phyloP scores from a whole-genome alignment of 2,797 vertebrate species.

The Leuciscus waleckii region DNA sequence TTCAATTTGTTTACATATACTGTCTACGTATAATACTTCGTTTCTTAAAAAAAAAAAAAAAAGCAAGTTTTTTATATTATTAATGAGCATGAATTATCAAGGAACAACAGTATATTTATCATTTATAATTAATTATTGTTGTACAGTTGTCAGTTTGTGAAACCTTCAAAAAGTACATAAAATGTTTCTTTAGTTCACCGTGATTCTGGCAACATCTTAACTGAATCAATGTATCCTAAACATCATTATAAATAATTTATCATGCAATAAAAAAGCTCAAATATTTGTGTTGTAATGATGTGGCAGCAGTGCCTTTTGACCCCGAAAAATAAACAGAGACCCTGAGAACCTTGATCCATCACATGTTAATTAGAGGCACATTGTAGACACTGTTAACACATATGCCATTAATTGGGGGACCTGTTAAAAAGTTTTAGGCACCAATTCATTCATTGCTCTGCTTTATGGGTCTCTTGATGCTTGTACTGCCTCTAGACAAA shows the following conservation, averaged over 20 bases:
- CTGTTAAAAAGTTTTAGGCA: conserved; percentile 42
- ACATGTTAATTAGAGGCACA: conserved; percentile 72
- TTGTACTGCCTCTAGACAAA: background rate
- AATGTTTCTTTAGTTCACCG: background rate
- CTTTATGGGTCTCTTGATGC: conserved; percentile 6
- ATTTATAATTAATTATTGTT: background rate
- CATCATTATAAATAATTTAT: conserved; percentile 37
- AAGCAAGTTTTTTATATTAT: too few species aligned
- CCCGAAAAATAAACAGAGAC: conserved; percentile 57
- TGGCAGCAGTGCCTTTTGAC: conserved; percentile 67
- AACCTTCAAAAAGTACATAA: background rate
- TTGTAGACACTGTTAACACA: conserved; percentile 63
- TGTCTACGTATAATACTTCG: background rate
- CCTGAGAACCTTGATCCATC: conserved; percentile 70
- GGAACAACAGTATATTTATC: background rate
- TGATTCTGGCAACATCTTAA: background rate
- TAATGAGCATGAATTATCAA: background rate
- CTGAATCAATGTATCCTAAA: conserved; percentile 34
- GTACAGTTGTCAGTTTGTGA: background rate
- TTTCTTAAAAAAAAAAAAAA: too few species aligned
- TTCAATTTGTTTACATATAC: background rate
- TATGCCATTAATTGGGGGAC: conserved; percentile 60
- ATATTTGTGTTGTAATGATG: conserved; percentile 57
- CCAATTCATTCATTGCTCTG: conserved; percentile 39
- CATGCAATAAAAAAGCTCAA: conserved; percentile 30